A percentile compares a stretch with the other conserved stretches of the same genome.
These are phyloP conservation scores for Mercenaria mercenaria DNA, from an alignment of 1,140 invertebrate genomes.

Conservation along the genomic window DNA sequence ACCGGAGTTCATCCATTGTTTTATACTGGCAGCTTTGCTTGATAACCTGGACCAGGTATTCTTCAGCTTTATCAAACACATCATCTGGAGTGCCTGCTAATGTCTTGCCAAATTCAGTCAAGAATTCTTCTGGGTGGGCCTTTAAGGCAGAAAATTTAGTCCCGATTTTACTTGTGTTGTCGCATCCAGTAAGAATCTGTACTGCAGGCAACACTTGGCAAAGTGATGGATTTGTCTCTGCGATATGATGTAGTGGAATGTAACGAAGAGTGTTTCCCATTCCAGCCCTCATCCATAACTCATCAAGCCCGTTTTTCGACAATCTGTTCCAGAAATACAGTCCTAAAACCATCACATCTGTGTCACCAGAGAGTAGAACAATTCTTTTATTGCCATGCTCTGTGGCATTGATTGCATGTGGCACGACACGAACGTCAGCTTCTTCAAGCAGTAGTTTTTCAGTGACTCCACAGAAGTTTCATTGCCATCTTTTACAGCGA, in stretches of 20 bases:
- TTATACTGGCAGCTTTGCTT: background rate
- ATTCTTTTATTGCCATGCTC: background rate
- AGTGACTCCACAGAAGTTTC: too few species aligned
- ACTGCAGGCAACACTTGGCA: constrained; percentile 1
- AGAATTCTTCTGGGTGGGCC: background rate
- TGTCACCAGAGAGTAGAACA: background rate
- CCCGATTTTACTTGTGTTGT: constrained; percentile 27
- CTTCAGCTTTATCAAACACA: background rate
- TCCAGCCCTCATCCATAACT: constrained; percentile 26
- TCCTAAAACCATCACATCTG: constrained; percentile 12
- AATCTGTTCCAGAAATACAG: background rate
- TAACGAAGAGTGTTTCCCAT: background rate
- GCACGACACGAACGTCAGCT: constrained; percentile 10
- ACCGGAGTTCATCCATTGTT: constrained; percentile 10
- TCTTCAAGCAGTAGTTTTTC: background rate
- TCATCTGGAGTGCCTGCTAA: too few species aligned
- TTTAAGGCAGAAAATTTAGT: constrained; percentile 23
- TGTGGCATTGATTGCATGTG: constrained; percentile 2
- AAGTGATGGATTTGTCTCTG: background rate
- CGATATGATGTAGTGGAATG: constrained; percentile 14
- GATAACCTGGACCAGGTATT: background rate
- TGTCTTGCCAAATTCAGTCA: constrained; percentile 6
- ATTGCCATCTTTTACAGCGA: too few species aligned
- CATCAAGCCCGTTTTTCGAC: background rate
- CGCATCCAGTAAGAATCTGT: constrained; percentile 20